phyloP scores from a whole-genome alignment of 2,888 invertebrate species.

The Cremastinae sp. region DNA sequence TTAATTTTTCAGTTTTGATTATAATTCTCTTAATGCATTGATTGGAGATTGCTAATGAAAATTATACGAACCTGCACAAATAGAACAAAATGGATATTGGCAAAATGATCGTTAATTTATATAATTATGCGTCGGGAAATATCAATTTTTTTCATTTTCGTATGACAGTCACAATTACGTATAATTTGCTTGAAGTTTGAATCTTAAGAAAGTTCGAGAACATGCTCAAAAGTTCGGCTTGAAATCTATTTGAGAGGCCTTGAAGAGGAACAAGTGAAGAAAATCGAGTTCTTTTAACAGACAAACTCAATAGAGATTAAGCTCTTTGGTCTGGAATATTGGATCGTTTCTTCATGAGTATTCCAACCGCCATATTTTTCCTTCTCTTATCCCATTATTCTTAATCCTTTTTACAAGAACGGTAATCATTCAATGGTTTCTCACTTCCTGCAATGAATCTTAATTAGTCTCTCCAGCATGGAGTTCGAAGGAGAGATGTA shows the following conservation, averaged over 20 bases:
- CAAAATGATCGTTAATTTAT: too few relatives aligned
- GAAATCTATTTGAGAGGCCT: constrained; percentile 25
- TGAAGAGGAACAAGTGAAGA: not conserved
- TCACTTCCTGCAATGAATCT: constrained; percentile 58
- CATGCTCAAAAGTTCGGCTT: constrained; percentile 51
- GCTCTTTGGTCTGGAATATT: constrained; percentile 53
- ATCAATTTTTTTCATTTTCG: too few relatives aligned
- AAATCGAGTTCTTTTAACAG: not conserved
- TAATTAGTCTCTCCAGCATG: constrained; percentile 59
- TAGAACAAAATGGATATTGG: too few relatives aligned
- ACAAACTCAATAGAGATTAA: constrained; percentile 60
- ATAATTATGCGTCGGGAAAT: not conserved
- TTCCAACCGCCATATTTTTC: constrained; percentile 16
- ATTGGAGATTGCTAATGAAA: too few relatives aligned
- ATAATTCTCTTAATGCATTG: too few relatives aligned
- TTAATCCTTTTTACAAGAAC: constrained; percentile 14
- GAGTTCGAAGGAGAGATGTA: constrained; percentile 40
- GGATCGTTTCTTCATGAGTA: constrained; percentile 14
- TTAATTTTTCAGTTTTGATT: too few relatives aligned
- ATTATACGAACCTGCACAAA: too few relatives aligned
- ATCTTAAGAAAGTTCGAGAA: constrained; percentile 52
- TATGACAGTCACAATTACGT: constrained; percentile 36
- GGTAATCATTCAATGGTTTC: constrained; percentile 41
- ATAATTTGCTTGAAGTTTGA: constrained; percentile 42
- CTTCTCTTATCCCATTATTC: constrained; percentile 35